phyloP scores from a whole-genome alignment of 2,113 vertebrate species.

The Ageneiosus marmoratus region DNA sequence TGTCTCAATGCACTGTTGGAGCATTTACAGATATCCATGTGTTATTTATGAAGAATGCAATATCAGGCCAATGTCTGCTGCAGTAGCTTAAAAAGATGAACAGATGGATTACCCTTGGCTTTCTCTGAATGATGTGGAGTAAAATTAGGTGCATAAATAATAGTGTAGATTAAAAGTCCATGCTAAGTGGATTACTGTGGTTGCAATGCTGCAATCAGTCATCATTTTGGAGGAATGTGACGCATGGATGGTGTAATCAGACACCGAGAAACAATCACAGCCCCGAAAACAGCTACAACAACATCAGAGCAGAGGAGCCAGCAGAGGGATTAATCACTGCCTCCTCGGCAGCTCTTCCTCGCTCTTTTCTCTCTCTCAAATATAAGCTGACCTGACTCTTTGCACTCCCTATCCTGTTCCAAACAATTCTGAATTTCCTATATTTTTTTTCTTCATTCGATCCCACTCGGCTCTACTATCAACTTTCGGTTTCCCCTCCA shows the following conservation, averaged over 20 bases:
- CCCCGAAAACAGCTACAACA: slow-evolving; percentile 31
- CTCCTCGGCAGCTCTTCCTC: not conserved
- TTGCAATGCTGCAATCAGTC: slow-evolving; percentile 71
- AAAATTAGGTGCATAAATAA: slow-evolving; percentile 71
- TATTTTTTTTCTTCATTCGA: not conserved
- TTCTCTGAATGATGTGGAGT: slow-evolving; percentile 64
- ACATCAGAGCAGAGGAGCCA: slow-evolving; percentile 34
- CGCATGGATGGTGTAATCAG: slow-evolving; percentile 61
- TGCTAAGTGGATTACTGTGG: slow-evolving; percentile 72
- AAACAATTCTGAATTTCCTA: slow-evolving; percentile 15
- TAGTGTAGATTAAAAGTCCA: slow-evolving; percentile 74
- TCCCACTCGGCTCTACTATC: not conserved
- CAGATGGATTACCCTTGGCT: slow-evolving; percentile 72
- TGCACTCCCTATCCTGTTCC: slow-evolving; percentile 4
- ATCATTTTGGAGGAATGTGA: slow-evolving; percentile 67
- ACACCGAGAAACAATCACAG: slow-evolving; percentile 46
- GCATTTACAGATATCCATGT: slow-evolving; percentile 1
- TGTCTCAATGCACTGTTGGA: not conserved
- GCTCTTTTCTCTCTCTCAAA: slow-evolving; percentile 16
- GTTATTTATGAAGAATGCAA: slow-evolving; percentile 8
- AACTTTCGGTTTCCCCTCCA: slow-evolving; percentile 15
- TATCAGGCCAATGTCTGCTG: slow-evolving; percentile 21
- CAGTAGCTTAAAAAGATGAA: slow-evolving; percentile 67
- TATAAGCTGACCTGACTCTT: slow-evolving; percentile 24
- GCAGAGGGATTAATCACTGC: slow-evolving; percentile 35